Percentiles rank a stretch among this genome's conserved stretches.
These are phyloP conservation scores for Chaetura pelagica DNA, from an alignment of 2,113 vertebrate species.

Conservation along the genomic window DNA sequence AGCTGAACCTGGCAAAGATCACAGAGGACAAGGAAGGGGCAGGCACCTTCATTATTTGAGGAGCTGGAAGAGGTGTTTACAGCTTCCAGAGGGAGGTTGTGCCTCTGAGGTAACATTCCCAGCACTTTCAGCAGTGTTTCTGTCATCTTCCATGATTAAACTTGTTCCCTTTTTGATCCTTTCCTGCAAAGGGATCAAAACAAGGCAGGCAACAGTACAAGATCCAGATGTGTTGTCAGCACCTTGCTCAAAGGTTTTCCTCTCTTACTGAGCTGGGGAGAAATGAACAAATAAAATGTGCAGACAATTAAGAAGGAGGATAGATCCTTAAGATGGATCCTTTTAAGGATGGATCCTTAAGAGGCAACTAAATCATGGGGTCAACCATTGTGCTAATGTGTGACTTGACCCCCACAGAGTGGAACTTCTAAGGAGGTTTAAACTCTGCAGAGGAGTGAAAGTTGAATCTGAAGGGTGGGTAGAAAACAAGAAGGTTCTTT, in stretches of 20 bases:
- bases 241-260: not conserved
- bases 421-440: not conserved
- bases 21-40: not conserved
- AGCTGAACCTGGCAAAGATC: not conserved
- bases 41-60: not conserved
- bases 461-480: not conserved
- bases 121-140: not conserved
- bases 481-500: not conserved
- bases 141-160: conserved; percentile 16
- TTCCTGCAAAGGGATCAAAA: not conserved
- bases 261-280: not conserved
- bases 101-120: not conserved
- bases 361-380: rapidly evolving
- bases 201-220: not conserved
- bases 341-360: not conserved
- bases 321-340: not conserved
- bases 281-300: not conserved
- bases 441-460: not conserved
- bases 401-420: not conserved
- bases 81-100: not conserved
- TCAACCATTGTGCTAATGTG: rapidly evolving
- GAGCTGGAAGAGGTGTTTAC: conserved; percentile 47
- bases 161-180: conserved; percentile 58
- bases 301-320: not conserved
- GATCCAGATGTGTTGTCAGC: conserved; percentile 15